Evolutionary conservation across 2,888 invertebrate species (phyloP).

Genomic region (Drosophila rellima): DNA sequence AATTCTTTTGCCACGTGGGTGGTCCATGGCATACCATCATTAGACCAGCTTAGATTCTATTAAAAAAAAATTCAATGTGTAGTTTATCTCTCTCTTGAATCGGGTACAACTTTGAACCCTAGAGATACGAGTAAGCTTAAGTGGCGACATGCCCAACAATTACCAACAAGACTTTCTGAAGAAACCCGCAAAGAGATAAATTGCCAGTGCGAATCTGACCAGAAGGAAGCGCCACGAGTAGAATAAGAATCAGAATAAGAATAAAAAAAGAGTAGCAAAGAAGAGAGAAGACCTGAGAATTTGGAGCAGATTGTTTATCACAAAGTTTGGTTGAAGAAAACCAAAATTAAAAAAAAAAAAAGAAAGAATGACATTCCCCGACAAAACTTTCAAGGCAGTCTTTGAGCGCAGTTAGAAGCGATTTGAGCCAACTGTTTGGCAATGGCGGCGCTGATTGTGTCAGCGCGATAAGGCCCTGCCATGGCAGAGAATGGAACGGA

Average conservation of each 20-base stretch:
- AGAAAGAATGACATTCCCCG: conserved; percentile 20
- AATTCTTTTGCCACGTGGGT: conserved; percentile 45
- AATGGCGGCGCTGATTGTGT: conserved; percentile 66
- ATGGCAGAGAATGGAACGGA: conserved; percentile 54
- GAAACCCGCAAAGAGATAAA: conserved; percentile 48
- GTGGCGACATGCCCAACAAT: conserved; percentile 13
- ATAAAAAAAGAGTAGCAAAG: conserved; percentile 4
- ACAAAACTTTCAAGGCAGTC: conserved; percentile 18
- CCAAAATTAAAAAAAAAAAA: conserved; percentile 14
- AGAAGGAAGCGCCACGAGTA: conserved; percentile 60
- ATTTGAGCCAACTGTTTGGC: conserved; percentile 37
- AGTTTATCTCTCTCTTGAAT: conserved; percentile 3
- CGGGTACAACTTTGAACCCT: conserved; percentile 9
- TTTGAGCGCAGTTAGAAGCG: conserved; percentile 64
- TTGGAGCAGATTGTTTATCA: conserved; percentile 75
- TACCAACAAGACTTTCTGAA: conserved; percentile 2
- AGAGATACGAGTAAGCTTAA: conserved; percentile 9
- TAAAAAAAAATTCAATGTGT: neutral
- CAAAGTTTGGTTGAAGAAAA: conserved; percentile 30
- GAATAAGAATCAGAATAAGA: conserved; percentile 5
- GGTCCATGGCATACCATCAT: conserved; percentile 31
- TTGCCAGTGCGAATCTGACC: conserved; percentile 31
- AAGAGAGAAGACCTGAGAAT: conserved; percentile 43
- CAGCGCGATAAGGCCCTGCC: conserved; percentile 57
- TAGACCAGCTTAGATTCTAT: conserved; percentile 4